These are phyloP conservation scores for Oncorhynchus clarkii DNA, from an alignment of 2,113 vertebrate species.

Conservation along the genomic window DNA sequence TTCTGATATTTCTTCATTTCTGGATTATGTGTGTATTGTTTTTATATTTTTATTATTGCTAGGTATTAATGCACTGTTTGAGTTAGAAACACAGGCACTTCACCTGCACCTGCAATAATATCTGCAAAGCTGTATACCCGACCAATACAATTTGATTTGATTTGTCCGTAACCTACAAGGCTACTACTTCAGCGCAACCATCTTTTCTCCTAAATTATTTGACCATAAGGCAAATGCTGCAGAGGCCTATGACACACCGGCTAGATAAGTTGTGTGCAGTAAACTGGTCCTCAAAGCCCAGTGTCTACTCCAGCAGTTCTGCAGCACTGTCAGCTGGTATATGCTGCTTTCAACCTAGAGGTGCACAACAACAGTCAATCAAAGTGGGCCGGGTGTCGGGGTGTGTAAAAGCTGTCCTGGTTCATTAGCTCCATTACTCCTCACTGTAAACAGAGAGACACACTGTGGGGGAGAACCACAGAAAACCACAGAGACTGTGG, in stretches of 20 bases:
- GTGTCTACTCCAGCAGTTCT: constrained; percentile 47
- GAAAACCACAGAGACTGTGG: not conserved
- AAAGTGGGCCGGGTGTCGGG: constrained; percentile 5
- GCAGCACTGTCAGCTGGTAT: constrained; percentile 41
- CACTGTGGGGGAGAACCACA: not conserved
- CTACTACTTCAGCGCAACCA: too few species aligned
- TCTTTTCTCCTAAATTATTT: not conserved
- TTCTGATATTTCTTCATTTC: too few species aligned
- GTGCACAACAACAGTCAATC: constrained; percentile 10
- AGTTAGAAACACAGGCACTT: too few species aligned
- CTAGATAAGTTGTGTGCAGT: constrained; percentile 20
- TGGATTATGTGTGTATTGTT: too few species aligned
- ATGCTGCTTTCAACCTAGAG: constrained; percentile 33
- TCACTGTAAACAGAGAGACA: not conserved
- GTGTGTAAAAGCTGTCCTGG: constrained; percentile 4
- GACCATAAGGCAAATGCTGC: constrained; percentile 3
- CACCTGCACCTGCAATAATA: too few species aligned
- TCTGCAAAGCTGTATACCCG: too few species aligned
- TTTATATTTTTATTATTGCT: too few species aligned
- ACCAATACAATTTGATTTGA: too few species aligned
- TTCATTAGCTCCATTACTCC: constrained; percentile 12
- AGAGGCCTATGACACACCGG: not conserved
- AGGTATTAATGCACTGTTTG: too few species aligned
- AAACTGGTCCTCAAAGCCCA: constrained; percentile 66
- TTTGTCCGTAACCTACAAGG: too few species aligned